Base-by-base conservation (phyloP, 2,888 invertebrate species). In the Ctenicera cuprea region DNA sequence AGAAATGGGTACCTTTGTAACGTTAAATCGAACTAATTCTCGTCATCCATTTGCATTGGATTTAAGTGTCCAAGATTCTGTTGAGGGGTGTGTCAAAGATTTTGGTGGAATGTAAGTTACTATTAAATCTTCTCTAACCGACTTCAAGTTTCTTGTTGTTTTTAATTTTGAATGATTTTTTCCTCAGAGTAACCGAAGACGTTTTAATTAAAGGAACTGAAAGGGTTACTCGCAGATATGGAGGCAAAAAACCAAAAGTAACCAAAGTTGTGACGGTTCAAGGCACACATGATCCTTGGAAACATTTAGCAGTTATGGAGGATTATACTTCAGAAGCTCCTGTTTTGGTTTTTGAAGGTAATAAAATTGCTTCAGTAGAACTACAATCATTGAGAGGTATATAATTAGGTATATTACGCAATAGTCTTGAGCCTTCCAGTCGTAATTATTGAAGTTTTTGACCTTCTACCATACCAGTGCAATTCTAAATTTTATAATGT, bases 1-100 rank as follows among this genome's bases (percentile, higher is more conserved):
- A 0, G 72, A 72, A 54, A 61, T 62, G 67, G 72, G 72, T 7
- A 72, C 72, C 0, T 72, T 72, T 37, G 61, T 48, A 52, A 72
- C 72, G 9, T 48, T 72, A 22, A 63, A 62, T 22, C 20, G 62
- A 14, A 30, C 38, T 8, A 67, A 72, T 33, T 63, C 67, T 5
- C 72, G 20, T 45, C 66, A 72, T 22, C 67, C 66, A 0, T 66
- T 72, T 67, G 30, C 33, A 20, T 43, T 72, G 41, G 72, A 72
- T 30, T n/a, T 50, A 22, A 52, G 20, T 1, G 54, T 72, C 11
- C 50, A 67, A 11, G 72, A 71, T 30, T 71, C 71, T 18, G 65
- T 71, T 9, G 71, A 71, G 14, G 20, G 37, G 18, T 72, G 72
- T 16, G 62, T 38, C 1, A 48, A 50, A 5, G 5, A 41, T 1